Conservation (phyloP, 2,113 vertebrate genomes). For the Ovibos moschatus region DNA sequence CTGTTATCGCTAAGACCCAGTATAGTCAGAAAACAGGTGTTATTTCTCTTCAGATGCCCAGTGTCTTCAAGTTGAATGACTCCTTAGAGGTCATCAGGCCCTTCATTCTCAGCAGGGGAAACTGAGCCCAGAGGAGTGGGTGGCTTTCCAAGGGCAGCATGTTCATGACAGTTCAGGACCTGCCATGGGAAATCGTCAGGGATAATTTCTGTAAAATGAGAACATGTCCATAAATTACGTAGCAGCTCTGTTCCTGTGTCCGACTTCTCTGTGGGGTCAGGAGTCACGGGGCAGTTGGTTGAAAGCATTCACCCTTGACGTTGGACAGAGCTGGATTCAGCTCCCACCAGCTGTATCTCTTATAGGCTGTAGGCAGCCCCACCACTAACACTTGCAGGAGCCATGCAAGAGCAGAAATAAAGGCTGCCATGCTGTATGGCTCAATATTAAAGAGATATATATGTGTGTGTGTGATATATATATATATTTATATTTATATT, state of each 20-base stretch:
- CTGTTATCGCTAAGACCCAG: neutral
- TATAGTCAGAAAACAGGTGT: neutral
- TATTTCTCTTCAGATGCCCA: neutral
- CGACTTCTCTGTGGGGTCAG: neutral
- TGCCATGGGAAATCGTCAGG: neutral
- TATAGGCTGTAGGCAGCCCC: neutral
- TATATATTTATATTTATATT: neutral
- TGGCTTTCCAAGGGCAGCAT: neutral
- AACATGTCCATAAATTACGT: neutral
- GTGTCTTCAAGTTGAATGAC: neutral
- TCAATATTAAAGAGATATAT: neutral
- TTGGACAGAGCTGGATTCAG: neutral
- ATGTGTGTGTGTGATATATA: neutral
- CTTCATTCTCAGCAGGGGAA: neutral
- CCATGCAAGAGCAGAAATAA: neutral
- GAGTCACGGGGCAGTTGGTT: accelerated
- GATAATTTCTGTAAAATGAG: neutral
- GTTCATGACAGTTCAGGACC: neutral
- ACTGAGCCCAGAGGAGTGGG: neutral
- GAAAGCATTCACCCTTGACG: neutral
- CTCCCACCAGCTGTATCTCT: neutral
- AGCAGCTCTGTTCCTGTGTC: neutral
- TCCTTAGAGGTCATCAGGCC: too few relatives aligned
- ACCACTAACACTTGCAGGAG: neutral
- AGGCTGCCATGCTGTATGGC: neutral